Base-by-base conservation (phyloP, 2,113 vertebrate genomes). In the Dryoscopus gambensis region DNA sequence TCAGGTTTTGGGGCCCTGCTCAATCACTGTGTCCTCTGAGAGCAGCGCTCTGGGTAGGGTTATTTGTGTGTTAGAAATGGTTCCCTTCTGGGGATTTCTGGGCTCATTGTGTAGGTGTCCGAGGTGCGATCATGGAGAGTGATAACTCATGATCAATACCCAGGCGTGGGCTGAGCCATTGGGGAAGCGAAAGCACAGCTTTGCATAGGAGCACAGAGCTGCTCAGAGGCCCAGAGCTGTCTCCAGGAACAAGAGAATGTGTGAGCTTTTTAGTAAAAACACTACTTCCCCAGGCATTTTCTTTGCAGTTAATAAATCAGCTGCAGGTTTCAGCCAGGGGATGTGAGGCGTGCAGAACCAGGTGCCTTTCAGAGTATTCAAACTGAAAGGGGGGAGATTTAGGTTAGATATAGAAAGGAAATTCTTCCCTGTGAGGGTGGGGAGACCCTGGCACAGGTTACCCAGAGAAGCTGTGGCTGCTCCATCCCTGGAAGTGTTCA, bases 251-350 rank as follows among this genome's bases (percentile, higher is more conserved):
- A 40, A 70, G 73, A 84, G 25, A 52, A 55, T 0, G 3, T 16
- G 31, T 11, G 71, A 81, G 44, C 6, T 53, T 93, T 95, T 90
- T 52, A 84, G 86, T 90, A 79, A 94, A 86, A 95, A 39, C 90
- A 22, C 24, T 53, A 68, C 73, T 93, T 68, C 28, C 56, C 37
- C 3, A 1, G 46, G n/a, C 4, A 1, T 67, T 92, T 83, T 74
- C 59, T 77, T 62, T 46, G 71, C 62, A 52, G 44, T 81, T 84
- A 56, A 86, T 95, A 71, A 84, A 93, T 64, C 76, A 77, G 20
- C 63, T 70, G 85, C 22, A 37, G 19, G 31, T 94, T 93, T 90
- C 49, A 78, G 63, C 15, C 15, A n/a, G 53, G 73, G 68, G 79
- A 79, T 89, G 52, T 46, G 92, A 93, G 53, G 53, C 2, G 0